Conservation (phyloP, 2,888 invertebrate genomes). For the Spialia ferax region DNA sequence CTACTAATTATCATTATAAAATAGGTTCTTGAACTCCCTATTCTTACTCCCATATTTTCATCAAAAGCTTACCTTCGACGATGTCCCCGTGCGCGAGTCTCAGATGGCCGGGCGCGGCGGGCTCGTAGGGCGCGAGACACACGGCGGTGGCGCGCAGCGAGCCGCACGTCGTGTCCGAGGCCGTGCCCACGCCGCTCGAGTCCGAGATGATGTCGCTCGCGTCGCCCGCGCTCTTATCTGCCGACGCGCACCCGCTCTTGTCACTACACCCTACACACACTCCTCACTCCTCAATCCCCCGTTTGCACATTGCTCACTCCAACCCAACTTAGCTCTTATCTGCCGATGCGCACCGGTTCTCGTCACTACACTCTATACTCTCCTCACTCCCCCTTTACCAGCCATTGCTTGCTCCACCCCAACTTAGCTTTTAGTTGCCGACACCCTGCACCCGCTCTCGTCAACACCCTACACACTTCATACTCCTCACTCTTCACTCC, state of each 20-base stretch:
- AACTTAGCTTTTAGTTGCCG: too few species aligned
- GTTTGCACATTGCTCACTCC: not conserved
- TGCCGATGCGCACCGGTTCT: too few species aligned
- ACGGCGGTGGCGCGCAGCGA: slow-evolving; percentile 94
- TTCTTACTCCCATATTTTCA: not conserved
- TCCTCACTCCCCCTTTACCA: too few species aligned
- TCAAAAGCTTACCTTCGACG: slow-evolving; percentile 90
- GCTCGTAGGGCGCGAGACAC: slow-evolving; percentile 93
- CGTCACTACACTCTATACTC: too few species aligned
- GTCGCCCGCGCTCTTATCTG: slow-evolving; percentile 97
- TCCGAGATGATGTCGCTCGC: slow-evolving; percentile 97
- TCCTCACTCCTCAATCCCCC: not conserved
- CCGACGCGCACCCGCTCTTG: slow-evolving; percentile 54
- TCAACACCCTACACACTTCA: too few species aligned
- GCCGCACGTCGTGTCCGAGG: slow-evolving; percentile 92
- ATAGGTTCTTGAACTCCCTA: not conserved
- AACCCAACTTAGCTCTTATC: too few species aligned
- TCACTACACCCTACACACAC: not conserved
- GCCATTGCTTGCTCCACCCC: too few species aligned
- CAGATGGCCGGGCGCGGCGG: slow-evolving; percentile 91
- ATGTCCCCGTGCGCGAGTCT: slow-evolving; percentile 95
- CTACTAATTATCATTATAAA: not conserved
- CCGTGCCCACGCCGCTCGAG: slow-evolving; percentile 96
- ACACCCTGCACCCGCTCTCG: too few species aligned
- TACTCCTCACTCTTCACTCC: too few species aligned